Base-by-base conservation (phyloP, 2,888 invertebrate species). In the Tetramorium bicarinatum region DNA sequence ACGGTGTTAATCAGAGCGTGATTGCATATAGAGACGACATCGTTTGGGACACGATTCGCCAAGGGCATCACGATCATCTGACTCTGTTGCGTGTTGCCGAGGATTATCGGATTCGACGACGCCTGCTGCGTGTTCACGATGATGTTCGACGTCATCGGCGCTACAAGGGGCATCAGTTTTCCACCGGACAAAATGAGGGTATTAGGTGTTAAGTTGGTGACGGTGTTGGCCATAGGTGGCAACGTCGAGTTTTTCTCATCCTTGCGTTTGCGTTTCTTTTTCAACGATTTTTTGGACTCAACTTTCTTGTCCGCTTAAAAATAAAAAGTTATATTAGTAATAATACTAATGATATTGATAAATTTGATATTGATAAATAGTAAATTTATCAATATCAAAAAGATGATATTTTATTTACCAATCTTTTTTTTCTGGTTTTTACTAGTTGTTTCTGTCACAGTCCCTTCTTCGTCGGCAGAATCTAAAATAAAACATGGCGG, bases 21-120 rank as follows among this genome's bases (percentile, higher is more conserved):
- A 88, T 92, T 93, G 62, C 92, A 91, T 18, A 94, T 89, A 1
- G 94, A 92, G 69, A 94, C 90, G 11, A 94, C 91, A 11, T 94
- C 91, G 85, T 92, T 94, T 80, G 91, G 92, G 9, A 92, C 90
- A n/a, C 91, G 85, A 92, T 89, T 92, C 80, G 92, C 77, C n/a
- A 95, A 85, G 1, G 94, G 93, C 86, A 95, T 94, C 1, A 95
- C 94, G 72, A 95, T 94, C 94, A 95, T 94, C 77, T 94, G 94
- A 91, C 91, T 94, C 54, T 93, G 91, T 34, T 93, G 95, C 3
- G 91, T 89, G 67, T 92, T 94, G 44, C 94, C 92, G n/a, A 95
- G 87, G 66, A 95, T 94, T 83, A 95, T 94, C 3, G 94, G 90
- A 87, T 92, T 94, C 13, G 91, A 61, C 2, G 94, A 81, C 74